Evolutionary conservation across 2,888 invertebrate genomes (phyloP).

Genomic region (Cactoblastis cactorum): DNA sequence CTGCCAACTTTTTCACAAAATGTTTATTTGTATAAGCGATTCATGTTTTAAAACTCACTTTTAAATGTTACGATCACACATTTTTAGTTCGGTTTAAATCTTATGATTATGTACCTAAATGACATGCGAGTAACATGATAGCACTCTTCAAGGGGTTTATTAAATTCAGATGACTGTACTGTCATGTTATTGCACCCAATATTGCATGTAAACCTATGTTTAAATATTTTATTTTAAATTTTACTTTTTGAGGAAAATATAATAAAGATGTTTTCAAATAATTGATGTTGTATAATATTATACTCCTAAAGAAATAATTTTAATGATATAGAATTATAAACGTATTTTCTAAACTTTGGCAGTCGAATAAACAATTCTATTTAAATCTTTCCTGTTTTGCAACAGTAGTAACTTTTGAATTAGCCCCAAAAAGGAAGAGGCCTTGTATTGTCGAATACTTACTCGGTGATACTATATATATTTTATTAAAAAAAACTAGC

Average conservation of each 20-base stretch:
- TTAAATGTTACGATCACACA: slow-evolving; percentile 64
- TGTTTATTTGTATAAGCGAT: slow-evolving; percentile 58
- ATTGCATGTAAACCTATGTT: slow-evolving; percentile 71
- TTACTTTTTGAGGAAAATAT: slow-evolving; percentile 78
- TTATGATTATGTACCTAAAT: slow-evolving; percentile 49
- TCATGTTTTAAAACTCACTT: slow-evolving; percentile 54
- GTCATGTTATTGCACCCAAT: slow-evolving; percentile 49
- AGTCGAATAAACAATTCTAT: too few species aligned
- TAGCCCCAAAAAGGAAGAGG: too few species aligned
- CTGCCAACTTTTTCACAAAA: slow-evolving; percentile 73
- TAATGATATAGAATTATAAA: neutral
- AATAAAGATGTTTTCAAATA: slow-evolving; percentile 79
- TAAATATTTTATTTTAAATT: slow-evolving; percentile 77
- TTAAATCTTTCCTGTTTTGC: too few species aligned
- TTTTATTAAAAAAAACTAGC: too few species aligned
- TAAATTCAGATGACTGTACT: slow-evolving; percentile 21
- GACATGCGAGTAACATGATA: slow-evolving; percentile 43
- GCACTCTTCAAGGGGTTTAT: slow-evolving; percentile 17
- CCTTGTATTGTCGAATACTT: too few species aligned
- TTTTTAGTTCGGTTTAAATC: slow-evolving; percentile 63
- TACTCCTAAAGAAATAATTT: neutral
- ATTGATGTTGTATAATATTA: slow-evolving; percentile 23
- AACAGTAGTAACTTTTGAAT: too few species aligned
- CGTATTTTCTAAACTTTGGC: too few species aligned
- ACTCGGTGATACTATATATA: too few species aligned